Conservation (phyloP, 2,888 invertebrate species). For the Agrochola litura region DNA sequence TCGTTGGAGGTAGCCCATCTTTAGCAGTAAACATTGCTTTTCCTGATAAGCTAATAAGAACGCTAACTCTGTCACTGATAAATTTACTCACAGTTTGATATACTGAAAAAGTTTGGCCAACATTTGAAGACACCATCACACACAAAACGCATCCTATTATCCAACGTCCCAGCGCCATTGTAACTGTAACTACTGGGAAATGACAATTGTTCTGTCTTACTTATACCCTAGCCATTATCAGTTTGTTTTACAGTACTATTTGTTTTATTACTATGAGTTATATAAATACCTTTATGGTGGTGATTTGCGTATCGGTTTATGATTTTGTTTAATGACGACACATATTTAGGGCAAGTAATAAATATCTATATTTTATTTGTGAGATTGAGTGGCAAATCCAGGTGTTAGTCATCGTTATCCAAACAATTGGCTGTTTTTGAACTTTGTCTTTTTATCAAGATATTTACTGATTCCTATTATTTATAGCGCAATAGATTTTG, state of each 20-base stretch:
- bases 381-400: neutral
- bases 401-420: neutral
- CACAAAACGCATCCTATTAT: slow-evolving; percentile 35
- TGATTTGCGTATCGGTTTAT: slow-evolving; percentile 44
- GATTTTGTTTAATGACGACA: slow-evolving; percentile 23
- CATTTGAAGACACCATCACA: slow-evolving; percentile 17
- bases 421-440: neutral
- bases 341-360: slow-evolving; percentile 26
- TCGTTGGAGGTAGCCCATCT: neutral
- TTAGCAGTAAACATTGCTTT: neutral
- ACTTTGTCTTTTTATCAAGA: neutral
- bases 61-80: neutral
- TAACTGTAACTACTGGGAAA: slow-evolving; percentile 18
- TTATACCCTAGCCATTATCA: slow-evolving; percentile 58
- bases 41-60: slow-evolving; percentile 11
- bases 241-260: slow-evolving; percentile 31
- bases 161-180: slow-evolving; percentile 35
- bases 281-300: slow-evolving; percentile 26
- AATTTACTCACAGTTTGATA: slow-evolving; percentile 62
- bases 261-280: slow-evolving; percentile 32
- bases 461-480: neutral
- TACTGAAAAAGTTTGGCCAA: slow-evolving; percentile 16
- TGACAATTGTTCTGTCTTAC: neutral
- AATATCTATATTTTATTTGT: slow-evolving; percentile 12
- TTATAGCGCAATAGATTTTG: neutral